phyloP scores from a whole-genome alignment of 2,113 vertebrate species.

The Leuciscus idus region DNA sequence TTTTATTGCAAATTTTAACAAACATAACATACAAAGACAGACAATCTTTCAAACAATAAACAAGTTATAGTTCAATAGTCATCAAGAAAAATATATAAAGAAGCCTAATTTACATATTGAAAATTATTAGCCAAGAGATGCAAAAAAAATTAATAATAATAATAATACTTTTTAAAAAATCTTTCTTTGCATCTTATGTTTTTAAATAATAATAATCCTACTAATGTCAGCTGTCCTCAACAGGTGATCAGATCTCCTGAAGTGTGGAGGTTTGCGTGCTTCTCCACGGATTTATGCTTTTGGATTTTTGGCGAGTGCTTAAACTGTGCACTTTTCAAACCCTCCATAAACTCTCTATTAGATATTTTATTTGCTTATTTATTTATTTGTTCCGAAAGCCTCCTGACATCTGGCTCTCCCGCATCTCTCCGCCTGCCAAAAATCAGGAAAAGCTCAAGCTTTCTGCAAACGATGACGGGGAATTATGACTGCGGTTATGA shows the following conservation, averaged over 20 bases:
- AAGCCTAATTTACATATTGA: too few species aligned
- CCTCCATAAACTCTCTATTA: slow-evolving; percentile 72
- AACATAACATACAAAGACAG: too few species aligned
- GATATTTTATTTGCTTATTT: slow-evolving; percentile 47
- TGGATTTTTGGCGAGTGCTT: slow-evolving; percentile 61
- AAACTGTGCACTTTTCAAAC: slow-evolving; percentile 69
- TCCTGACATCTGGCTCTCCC: slow-evolving; percentile 75
- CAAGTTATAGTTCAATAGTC: too few species aligned
- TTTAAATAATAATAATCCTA: too few species aligned
- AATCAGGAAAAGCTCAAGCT: slow-evolving; percentile 60
- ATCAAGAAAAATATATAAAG: too few species aligned
- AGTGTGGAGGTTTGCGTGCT: background rate
- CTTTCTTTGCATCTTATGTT: too few species aligned
- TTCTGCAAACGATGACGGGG: slow-evolving; percentile 43
- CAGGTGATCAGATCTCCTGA: background rate
- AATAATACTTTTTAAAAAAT: too few species aligned
- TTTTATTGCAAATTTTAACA: too few species aligned
- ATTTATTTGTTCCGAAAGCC: slow-evolving; percentile 58
- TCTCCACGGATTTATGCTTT: background rate
- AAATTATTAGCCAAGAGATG: too few species aligned
- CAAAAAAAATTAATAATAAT: too few species aligned
- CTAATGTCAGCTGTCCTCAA: background rate
- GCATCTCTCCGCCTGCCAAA: slow-evolving; percentile 71
- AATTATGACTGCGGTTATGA: slow-evolving; percentile 13
- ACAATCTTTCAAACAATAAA: too few species aligned